Percentiles rank a stretch among this genome's conserved stretches.
Conservation (phyloP, 2,797 vertebrate species). For the Notamacropus eugenii region DNA sequence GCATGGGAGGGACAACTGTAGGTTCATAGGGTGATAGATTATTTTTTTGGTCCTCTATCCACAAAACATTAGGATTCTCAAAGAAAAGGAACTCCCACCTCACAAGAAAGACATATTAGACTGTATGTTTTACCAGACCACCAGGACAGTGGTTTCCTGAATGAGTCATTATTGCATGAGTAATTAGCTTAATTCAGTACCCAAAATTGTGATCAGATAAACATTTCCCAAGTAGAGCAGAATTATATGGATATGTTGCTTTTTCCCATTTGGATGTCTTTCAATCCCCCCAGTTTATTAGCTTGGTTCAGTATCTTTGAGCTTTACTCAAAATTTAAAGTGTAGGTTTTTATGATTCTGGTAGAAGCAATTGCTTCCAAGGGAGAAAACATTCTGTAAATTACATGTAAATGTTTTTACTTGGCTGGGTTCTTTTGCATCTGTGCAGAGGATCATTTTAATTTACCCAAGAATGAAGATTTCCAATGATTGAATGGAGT, state of each 20-base stretch:
- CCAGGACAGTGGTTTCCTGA: slow-evolving; percentile 52
- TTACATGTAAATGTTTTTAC: slow-evolving; percentile 83
- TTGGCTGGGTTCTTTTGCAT: slow-evolving; percentile 79
- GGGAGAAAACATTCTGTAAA: slow-evolving; percentile 82
- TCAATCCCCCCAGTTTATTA: slow-evolving; percentile 78
- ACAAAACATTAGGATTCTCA: background rate
- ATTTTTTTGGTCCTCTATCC: background rate
- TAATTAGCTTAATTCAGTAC: slow-evolving; percentile 70
- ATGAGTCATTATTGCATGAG: slow-evolving; percentile 67
- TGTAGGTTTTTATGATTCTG: slow-evolving; percentile 77
- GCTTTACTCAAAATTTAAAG: slow-evolving; percentile 81
- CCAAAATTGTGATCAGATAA: slow-evolving; percentile 73
- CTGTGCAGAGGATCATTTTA: slow-evolving; percentile 79
- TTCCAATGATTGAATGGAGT: slow-evolving; percentile 51
- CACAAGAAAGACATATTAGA: background rate
- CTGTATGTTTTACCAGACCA: slow-evolving; percentile 25
- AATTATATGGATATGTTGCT: slow-evolving; percentile 72
- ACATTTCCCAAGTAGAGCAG: slow-evolving; percentile 72
- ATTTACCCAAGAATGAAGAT: slow-evolving; percentile 79
- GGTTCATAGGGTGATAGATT: background rate
- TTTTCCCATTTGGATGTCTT: slow-evolving; percentile 75
- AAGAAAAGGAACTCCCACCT: background rate
- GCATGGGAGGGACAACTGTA: background rate
- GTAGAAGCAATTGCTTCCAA: slow-evolving; percentile 78
- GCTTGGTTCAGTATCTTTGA: slow-evolving; percentile 77